Conservation (phyloP, 53 echinoderm and acorn worm species). For the Astropecten irregularis region DNA sequence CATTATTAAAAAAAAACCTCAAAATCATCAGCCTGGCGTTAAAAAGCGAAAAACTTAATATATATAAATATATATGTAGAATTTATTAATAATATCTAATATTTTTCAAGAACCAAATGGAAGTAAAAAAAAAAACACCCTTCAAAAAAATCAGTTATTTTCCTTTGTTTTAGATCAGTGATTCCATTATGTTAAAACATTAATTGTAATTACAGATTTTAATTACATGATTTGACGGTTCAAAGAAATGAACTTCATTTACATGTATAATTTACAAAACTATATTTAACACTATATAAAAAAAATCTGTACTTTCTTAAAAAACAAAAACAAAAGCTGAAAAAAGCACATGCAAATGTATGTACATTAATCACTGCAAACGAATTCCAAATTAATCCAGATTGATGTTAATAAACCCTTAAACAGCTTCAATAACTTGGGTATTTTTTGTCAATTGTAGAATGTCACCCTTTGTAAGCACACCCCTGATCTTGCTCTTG, state of each 20-base stretch:
- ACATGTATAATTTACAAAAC: slow-evolving; percentile 48
- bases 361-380: not conserved
- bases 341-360: not conserved
- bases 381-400: not conserved
- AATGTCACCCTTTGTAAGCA: too few species aligned
- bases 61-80: too few species aligned
- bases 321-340: not conserved
- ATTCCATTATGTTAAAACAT: not conserved
- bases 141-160: not conserved
- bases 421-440: too few species aligned
- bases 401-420: too few species aligned
- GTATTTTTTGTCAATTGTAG: too few species aligned
- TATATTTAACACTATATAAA: slow-evolving; percentile 35
- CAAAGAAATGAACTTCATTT: slow-evolving; percentile 5
- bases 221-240: slow-evolving; percentile 15
- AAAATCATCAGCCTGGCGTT: too few species aligned
- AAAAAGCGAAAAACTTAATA: too few species aligned
- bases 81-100: too few species aligned
- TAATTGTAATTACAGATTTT: not conserved
- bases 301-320: not conserved
- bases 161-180: not conserved
- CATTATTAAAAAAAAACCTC: too few species aligned
- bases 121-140: not conserved
- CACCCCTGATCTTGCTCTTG: too few species aligned
- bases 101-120: not conserved